phyloP scores from a whole-genome alignment of 2,888 invertebrate genomes.

The Thumatha senex region DNA sequence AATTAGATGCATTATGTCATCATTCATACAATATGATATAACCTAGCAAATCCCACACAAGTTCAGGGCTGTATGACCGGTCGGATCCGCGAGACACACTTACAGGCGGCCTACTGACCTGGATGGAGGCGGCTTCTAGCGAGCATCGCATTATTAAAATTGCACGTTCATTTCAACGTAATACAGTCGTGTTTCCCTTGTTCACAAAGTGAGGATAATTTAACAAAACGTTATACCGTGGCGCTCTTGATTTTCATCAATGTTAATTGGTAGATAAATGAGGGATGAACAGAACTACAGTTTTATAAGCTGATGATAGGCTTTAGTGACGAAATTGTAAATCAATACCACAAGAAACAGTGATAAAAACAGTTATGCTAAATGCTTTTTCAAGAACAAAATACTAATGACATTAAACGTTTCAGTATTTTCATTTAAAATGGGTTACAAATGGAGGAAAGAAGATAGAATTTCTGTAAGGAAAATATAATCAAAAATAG shows the following conservation, averaged over 20 bases:
- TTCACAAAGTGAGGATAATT: conserved; percentile 12
- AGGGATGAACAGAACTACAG: not conserved
- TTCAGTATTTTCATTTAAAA: no score
- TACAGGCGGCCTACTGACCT: conserved; percentile 55
- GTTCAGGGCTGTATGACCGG: conserved; percentile 70
- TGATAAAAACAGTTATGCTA: no score
- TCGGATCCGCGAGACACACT: conserved; percentile 52
- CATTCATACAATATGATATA: conserved; percentile 39
- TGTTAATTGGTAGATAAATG: conserved; percentile 13
- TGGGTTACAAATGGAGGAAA: no score
- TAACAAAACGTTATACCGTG: conserved; percentile 22
- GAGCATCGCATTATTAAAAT: conserved; percentile 16
- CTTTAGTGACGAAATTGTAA: no score
- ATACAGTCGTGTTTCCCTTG: conserved; percentile 15
- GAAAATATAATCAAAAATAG: no score
- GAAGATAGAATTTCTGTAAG: no score
- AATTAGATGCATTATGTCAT: conserved; percentile 28
- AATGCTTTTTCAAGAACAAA: no score
- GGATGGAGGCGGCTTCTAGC: conserved; percentile 40
- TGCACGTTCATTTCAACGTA: conserved; percentile 18
- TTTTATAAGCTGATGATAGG: not conserved
- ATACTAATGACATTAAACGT: no score
- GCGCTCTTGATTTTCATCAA: conserved; percentile 28
- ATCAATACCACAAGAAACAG: no score
- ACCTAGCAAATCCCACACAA: conserved; percentile 53